A percentile compares a stretch with the other conserved stretches of the same genome.
Conservation (phyloP, 2,797 vertebrate species). For the Lacerta agilis region DNA sequence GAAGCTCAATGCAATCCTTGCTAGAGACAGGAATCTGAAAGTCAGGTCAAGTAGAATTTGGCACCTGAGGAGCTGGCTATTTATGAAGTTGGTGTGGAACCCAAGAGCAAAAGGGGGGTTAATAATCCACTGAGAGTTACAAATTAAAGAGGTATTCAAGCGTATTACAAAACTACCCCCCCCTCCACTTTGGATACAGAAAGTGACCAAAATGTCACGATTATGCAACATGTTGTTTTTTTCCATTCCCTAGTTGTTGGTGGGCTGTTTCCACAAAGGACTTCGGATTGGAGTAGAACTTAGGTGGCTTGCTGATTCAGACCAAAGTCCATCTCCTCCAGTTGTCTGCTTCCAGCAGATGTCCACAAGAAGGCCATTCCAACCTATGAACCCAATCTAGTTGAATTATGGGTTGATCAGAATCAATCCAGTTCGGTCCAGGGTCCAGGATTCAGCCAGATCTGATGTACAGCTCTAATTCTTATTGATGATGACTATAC, state of each 20-base stretch:
- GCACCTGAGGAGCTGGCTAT: neutral
- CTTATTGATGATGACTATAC: too few species aligned
- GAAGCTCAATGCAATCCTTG: neutral
- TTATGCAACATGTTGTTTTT: neutral
- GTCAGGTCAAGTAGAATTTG: neutral
- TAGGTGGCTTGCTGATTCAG: neutral
- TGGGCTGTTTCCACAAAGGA: constrained; percentile 12
- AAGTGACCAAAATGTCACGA: neutral
- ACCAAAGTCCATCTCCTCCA: neutral
- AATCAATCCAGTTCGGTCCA: too few species aligned
- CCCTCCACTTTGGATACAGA: neutral
- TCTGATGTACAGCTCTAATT: too few species aligned
- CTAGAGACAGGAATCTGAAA: neutral
- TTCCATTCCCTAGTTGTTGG: neutral
- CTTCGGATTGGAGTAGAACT: constrained; percentile 8
- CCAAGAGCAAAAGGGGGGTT: neutral
- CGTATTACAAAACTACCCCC: neutral
- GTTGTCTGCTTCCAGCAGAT: too few species aligned
- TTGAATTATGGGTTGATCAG: too few species aligned
- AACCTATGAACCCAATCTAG: too few species aligned
- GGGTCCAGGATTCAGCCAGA: too few species aligned
- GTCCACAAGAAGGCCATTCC: too few species aligned
- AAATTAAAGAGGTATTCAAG: neutral
- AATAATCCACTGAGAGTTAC: neutral
- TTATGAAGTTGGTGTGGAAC: neutral